These are phyloP conservation scores for Eustalomyia histrio DNA, from an alignment of 2,888 invertebrate species.

Conservation along the genomic window DNA sequence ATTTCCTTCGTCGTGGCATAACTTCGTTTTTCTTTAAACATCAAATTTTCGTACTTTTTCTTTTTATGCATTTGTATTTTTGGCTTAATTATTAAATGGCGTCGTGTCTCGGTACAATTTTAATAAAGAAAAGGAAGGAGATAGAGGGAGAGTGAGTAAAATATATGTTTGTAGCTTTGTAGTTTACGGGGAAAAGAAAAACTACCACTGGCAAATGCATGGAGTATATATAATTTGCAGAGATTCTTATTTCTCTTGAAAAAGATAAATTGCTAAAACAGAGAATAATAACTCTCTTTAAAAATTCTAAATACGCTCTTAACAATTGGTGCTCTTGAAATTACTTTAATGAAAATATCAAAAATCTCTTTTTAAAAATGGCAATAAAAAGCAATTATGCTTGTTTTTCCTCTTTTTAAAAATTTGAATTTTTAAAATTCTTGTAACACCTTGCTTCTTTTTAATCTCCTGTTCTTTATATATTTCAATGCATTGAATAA, in stretches of 20 bases:
- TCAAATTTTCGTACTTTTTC: conserved; percentile 22
- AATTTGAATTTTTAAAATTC: no score
- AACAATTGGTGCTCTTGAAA: no score
- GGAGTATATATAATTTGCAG: not conserved
- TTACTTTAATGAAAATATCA: no score
- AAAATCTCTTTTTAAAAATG: no score
- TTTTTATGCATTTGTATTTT: conserved; percentile 12
- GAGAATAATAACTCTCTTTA: not conserved
- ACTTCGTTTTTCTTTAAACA: conserved; percentile 25
- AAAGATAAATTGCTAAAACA: no score
- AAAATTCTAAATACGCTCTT: no score
- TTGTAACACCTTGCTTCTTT: no score
- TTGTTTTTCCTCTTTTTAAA: no score
- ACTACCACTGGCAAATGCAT: conserved; percentile 13
- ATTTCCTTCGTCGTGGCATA: conserved; percentile 42
- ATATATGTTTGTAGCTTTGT: conserved; percentile 48
- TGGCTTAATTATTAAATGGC: conserved; percentile 53
- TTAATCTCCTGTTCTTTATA: not conserved
- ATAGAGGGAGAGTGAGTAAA: conserved; percentile 34
- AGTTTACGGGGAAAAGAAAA: conserved; percentile 12
- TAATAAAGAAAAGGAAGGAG: conserved; percentile 8
- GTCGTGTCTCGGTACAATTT: conserved; percentile 41
- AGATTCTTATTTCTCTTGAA: no score
- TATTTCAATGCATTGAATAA: no score
- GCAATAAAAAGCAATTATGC: no score